phyloP scores from a whole-genome alignment of 2,113 vertebrate genomes.

The Cavia porcellus region DNA sequence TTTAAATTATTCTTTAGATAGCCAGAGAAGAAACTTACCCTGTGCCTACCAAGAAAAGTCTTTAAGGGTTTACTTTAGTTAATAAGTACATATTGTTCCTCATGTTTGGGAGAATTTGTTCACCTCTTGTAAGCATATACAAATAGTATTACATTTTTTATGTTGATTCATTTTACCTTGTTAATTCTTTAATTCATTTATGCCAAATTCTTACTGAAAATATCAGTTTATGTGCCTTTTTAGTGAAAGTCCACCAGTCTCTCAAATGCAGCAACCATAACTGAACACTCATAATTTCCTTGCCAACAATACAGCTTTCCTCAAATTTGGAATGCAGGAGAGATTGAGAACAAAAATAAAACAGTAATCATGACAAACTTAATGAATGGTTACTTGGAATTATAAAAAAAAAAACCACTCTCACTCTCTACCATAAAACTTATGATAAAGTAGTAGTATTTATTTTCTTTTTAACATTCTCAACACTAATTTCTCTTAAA shows the following conservation, averaged over 20 bases:
- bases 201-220: slow-evolving; percentile 41
- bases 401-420: not conserved
- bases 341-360: slow-evolving; percentile 40
- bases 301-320: not conserved
- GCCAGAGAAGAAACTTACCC: slow-evolving; percentile 40
- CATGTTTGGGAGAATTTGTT: not conserved
- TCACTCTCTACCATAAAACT: slow-evolving; percentile 56
- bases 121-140: not conserved
- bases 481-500: slow-evolving; percentile 52
- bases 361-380: slow-evolving; percentile 35
- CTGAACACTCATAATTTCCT: not conserved
- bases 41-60: slow-evolving; percentile 13
- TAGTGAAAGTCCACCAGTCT: not conserved
- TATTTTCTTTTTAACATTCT: slow-evolving; percentile 63
- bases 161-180: not conserved
- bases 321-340: not conserved
- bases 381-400: slow-evolving; percentile 8
- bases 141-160: slow-evolving; percentile 37
- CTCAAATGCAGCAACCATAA: not conserved
- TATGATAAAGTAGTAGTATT: slow-evolving; percentile 7
- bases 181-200: slow-evolving; percentile 23
- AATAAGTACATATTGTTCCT: not conserved
- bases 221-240: not conserved
- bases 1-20: slow-evolving; percentile 52
- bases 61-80: slow-evolving; percentile 14